Base-by-base conservation (phyloP, 2,797 vertebrate species). In the Anas bernieri region DNA sequence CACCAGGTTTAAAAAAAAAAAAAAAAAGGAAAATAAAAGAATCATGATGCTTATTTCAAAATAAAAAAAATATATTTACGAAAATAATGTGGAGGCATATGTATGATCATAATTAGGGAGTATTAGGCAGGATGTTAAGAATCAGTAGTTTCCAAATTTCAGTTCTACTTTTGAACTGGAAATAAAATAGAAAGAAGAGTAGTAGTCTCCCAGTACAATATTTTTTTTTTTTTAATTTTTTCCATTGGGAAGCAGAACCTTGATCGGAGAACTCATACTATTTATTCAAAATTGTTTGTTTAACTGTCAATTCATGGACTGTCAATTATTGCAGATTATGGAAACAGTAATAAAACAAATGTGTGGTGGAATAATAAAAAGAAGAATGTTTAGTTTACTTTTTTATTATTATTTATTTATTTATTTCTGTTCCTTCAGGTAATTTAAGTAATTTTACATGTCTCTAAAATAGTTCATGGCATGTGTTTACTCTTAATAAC, bases 401-500 rank as follows among this genome's bases (percentile, higher is more conserved):
- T 81, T 75, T 93, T 41, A 37, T 41, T 41, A 21, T 41, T 64
- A 39, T 81, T 25, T 43, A 76, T 75, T 93, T 88, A 8, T 83
- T 5, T 4, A 2, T 88, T 77, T 90, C 46, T 92, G 6, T 88
- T 17, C 17, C 10, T 82, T 64, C 63, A 59, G 46, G 37, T 79
- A 0, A 58, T 91, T 72, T 79, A 84, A 58, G 26, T 56, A 80
- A 94, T 75, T 90, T 35, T 66, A 7, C 16, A n/a, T 63, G 17
- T 88, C n/a, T 86, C 35, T 69, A 61, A 75, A 69, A 88, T 12
- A 46, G 33, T 77, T 72, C 26, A 62, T 75, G 28, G 58, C 63
- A 58, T 4, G 8, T 62, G 18, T 92, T 93, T 94, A 67, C 13
- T 78, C 28, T 74, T 85, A 86, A 76, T 81, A 93, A 92, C 64